Evolutionary conservation across 2,888 invertebrate genomes (phyloP).

Genomic region (Ophraella communa): DNA sequence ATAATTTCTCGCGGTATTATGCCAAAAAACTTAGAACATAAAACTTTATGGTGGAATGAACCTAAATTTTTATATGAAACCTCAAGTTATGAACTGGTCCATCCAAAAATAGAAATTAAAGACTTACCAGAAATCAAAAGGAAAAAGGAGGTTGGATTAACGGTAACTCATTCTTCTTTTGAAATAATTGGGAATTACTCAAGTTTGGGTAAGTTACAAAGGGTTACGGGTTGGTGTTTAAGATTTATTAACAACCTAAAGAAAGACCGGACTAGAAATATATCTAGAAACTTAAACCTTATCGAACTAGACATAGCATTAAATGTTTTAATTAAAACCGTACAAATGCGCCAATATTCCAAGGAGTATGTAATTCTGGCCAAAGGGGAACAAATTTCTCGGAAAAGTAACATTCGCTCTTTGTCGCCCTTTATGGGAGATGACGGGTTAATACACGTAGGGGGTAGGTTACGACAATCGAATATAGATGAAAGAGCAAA

Average conservation of each 20-base stretch:
- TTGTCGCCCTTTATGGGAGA: conserved; percentile 30
- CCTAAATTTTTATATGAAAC: not conserved
- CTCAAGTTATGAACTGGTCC: not conserved
- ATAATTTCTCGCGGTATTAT: conserved; percentile 24
- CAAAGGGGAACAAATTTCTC: not conserved
- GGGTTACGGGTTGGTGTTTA: not conserved
- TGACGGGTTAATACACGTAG: conserved; percentile 29
- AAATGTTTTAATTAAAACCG: not conserved
- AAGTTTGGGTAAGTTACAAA: not conserved
- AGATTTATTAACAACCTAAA: not conserved
- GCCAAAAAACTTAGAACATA: not conserved
- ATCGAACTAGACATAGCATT: not conserved
- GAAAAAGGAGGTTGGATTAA: not conserved
- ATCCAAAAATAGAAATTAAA: not conserved
- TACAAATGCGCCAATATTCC: not conserved
- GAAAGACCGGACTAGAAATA: not conserved
- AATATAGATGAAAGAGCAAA: conserved; percentile 21
- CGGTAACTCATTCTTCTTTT: not conserved
- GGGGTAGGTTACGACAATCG: conserved; percentile 31
- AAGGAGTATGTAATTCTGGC: not conserved
- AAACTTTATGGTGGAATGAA: not conserved
- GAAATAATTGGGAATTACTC: not conserved
- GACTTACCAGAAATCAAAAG: not conserved
- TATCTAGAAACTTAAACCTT: not conserved
- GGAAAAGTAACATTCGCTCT: conserved; percentile 15